Percentiles rank a stretch among this genome's conserved stretches.
Evolutionary conservation across 2,113 vertebrate species (phyloP).

Genomic region (Sinocyclocheilus maitianheensis): DNA sequence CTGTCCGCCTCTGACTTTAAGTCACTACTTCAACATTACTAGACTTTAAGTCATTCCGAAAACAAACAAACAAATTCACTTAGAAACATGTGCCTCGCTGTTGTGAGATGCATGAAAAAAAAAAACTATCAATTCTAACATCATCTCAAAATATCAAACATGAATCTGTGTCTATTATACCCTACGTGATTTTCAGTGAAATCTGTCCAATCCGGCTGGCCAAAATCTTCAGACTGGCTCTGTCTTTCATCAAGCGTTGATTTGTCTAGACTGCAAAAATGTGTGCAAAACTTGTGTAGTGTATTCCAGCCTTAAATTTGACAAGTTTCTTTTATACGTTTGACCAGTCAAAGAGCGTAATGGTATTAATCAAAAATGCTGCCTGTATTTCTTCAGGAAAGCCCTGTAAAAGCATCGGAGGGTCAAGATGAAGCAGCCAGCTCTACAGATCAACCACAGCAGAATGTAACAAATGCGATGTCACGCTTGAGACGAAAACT

Average conservation of each 20-base stretch:
- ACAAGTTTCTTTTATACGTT: too few relatives aligned
- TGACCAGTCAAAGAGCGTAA: background rate
- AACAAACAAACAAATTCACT: background rate
- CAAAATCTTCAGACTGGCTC: background rate
- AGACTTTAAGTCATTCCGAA: background rate
- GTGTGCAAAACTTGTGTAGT: background rate
- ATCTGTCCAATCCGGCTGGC: background rate
- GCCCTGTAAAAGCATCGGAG: background rate
- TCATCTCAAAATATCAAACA: background rate
- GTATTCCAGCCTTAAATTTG: background rate
- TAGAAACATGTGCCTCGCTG: background rate
- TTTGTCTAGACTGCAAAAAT: background rate
- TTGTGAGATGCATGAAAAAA: background rate
- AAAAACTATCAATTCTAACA: background rate
- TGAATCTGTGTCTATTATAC: background rate
- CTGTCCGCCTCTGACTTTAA: too few relatives aligned
- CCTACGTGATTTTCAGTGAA: background rate
- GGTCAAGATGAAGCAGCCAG: background rate
- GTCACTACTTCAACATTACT: too few relatives aligned
- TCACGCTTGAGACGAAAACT: constrained; percentile 59
- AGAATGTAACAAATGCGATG: background rate
- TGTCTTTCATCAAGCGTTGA: background rate
- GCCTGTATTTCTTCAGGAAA: background rate
- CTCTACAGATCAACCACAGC: constrained; percentile 30
- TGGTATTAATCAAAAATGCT: background rate